Evolutionary conservation across 2,797 vertebrate genomes (phyloP).

Genomic region (Vireo griseus): DNA sequence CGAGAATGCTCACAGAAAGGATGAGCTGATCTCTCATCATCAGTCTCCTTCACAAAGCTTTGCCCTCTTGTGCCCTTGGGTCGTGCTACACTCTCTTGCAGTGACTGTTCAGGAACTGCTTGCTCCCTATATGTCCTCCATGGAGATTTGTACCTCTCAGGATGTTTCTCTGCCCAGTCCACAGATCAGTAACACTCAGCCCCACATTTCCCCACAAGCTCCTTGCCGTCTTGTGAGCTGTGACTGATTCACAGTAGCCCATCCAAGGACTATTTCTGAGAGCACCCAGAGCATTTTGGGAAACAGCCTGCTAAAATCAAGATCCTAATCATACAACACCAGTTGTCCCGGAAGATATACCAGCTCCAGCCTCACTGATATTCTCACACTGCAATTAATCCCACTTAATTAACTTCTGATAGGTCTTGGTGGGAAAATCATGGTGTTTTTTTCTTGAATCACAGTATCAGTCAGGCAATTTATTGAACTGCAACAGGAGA

Average conservation of each 20-base stretch:
- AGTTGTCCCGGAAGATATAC: not conserved
- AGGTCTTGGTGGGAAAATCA: not conserved
- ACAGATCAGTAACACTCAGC: not conserved
- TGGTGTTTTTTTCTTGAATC: not conserved
- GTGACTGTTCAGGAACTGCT: not conserved
- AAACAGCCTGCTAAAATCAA: not conserved
- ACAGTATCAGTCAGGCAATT: not conserved
- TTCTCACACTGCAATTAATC: not conserved
- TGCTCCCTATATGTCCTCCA: not conserved
- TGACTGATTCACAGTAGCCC: not conserved
- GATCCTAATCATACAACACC: not conserved
- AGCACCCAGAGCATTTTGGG: not conserved
- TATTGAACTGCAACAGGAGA: not conserved
- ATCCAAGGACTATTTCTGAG: not conserved
- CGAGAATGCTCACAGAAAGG: not conserved
- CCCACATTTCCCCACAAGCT: not conserved
- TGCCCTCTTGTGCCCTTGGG: not conserved
- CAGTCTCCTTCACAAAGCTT: not conserved
- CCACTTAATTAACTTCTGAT: not conserved
- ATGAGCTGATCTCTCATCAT: not conserved
- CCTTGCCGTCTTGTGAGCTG: not conserved
- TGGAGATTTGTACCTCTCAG: not conserved
- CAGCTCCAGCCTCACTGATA: not conserved
- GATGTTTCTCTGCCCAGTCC: not conserved
- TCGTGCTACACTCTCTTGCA: rapidly evolving